Conservation (phyloP, 2,797 vertebrate genomes). For the Labeo calbasu region DNA sequence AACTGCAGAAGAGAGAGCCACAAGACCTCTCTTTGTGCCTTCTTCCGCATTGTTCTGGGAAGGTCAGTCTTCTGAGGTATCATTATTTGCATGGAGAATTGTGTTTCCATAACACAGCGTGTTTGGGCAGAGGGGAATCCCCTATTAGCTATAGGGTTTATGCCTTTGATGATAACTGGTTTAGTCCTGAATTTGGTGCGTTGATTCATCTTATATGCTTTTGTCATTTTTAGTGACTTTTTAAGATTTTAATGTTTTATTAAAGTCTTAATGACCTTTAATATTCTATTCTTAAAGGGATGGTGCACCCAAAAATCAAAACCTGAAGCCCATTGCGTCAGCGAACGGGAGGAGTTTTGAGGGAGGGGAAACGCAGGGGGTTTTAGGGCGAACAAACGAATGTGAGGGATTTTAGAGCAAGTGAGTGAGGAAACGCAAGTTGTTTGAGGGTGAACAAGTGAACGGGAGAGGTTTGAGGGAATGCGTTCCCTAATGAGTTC, state of each 20-base stretch:
- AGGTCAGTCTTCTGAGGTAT: slow-evolving; percentile 58
- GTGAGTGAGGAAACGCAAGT: no score
- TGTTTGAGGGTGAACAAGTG: no score
- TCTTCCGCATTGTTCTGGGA: slow-evolving; percentile 56
- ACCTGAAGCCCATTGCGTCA: no score
- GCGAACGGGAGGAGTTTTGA: no score
- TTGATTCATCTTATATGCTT: neutral
- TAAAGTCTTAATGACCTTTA: no score
- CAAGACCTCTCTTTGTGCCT: slow-evolving; percentile 57
- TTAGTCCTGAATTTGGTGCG: neutral
- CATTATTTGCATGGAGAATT: slow-evolving; percentile 48
- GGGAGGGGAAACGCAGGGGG: no score
- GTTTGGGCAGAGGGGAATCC: slow-evolving; percentile 46
- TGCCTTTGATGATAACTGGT: slow-evolving; percentile 35
- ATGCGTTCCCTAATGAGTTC: accelerated
- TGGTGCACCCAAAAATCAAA: no score
- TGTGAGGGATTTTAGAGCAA: no score
- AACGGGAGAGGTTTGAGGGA: no score
- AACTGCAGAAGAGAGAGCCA: slow-evolving; percentile 44
- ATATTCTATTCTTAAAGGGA: no score
- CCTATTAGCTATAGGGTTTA: slow-evolving; percentile 21
- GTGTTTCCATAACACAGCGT: slow-evolving; percentile 48
- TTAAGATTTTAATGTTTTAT: no score
- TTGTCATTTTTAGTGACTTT: neutral
- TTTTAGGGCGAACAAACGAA: no score